Evolutionary conservation across 1,140 invertebrate genomes (phyloP).

Genomic region (Drosophila asahinai): DNA sequence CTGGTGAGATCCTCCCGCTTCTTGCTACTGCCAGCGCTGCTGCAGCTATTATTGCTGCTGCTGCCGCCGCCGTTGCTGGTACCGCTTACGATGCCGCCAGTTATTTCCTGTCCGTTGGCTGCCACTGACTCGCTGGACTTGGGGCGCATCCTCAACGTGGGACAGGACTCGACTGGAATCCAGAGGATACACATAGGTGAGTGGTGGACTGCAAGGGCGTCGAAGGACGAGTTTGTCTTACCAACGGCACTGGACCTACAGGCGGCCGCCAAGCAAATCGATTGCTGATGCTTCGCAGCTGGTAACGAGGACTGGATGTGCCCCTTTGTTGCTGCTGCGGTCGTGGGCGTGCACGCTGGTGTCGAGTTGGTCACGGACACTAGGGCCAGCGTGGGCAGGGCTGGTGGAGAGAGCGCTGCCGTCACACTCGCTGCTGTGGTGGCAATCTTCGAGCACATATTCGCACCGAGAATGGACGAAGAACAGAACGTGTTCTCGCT

Average conservation of each 20-base stretch:
- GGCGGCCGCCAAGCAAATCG: not conserved
- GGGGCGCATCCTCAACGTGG: constrained; percentile 65
- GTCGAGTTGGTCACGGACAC: constrained; percentile 48
- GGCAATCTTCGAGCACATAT: constrained; percentile 84
- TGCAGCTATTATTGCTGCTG: constrained; percentile 63
- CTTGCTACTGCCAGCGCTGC: constrained; percentile 70
- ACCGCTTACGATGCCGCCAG: constrained; percentile 31
- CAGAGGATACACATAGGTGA: not conserved
- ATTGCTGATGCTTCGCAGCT: constrained; percentile 20
- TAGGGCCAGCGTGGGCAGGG: constrained; percentile 50
- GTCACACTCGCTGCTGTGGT: constrained; percentile 79
- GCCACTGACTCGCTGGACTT: constrained; percentile 72
- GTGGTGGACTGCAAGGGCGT: too few species aligned
- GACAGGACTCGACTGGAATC: constrained; percentile 69
- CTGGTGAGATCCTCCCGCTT: constrained; percentile 90
- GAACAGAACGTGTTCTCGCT: constrained; percentile 84
- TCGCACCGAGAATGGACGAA: constrained; percentile 82
- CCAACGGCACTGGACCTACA: constrained; percentile 36
- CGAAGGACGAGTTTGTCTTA: constrained; percentile 5
- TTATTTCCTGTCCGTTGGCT: constrained; percentile 46
- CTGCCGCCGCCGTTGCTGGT: constrained; percentile 31
- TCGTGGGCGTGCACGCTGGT: constrained; percentile 11
- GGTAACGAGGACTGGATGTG: not conserved
- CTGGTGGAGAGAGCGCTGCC: constrained; percentile 68
- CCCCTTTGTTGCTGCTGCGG: not conserved